These are phyloP conservation scores for Hemiscyllium ocellatum DNA, from an alignment of 2,113 vertebrate genomes.

Conservation along the genomic window DNA sequence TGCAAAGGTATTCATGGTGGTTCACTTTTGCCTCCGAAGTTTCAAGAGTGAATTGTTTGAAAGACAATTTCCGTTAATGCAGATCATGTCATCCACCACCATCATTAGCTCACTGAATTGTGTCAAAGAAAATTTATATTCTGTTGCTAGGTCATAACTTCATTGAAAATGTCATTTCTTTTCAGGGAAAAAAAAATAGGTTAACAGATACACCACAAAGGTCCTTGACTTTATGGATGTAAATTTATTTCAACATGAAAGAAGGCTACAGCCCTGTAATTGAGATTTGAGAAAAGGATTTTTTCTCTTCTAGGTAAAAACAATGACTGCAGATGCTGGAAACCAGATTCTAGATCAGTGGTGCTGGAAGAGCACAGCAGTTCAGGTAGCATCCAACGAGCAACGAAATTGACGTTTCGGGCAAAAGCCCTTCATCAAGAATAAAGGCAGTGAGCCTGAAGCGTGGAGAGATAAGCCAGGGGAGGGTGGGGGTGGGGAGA, in stretches of 20 bases:
- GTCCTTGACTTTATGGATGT: background rate
- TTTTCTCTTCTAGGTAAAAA: background rate
- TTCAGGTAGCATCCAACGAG: too few species aligned
- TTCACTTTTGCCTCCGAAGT: background rate
- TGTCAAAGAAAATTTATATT: background rate
- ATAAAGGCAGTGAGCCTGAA: too few species aligned
- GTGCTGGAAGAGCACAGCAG: too few species aligned
- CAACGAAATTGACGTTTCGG: too few species aligned
- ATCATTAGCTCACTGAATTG: background rate
- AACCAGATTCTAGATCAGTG: too few species aligned
- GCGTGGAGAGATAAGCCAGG: too few species aligned
- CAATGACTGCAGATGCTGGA: too few species aligned
- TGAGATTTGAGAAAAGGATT: background rate
- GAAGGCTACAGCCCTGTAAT: background rate
- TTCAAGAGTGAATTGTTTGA: background rate
- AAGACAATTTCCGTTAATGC: background rate
- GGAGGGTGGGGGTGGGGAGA: too few species aligned
- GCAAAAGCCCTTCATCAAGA: too few species aligned
- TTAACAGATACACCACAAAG: background rate
- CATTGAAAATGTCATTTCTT: background rate
- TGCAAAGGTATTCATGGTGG: background rate
- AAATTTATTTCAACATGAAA: background rate
- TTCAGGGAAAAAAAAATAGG: background rate
- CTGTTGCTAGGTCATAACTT: background rate
- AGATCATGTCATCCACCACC: background rate